These are phyloP conservation scores for Prenolepis imparis DNA, from an alignment of 2,888 invertebrate species.

Conservation along the genomic window DNA sequence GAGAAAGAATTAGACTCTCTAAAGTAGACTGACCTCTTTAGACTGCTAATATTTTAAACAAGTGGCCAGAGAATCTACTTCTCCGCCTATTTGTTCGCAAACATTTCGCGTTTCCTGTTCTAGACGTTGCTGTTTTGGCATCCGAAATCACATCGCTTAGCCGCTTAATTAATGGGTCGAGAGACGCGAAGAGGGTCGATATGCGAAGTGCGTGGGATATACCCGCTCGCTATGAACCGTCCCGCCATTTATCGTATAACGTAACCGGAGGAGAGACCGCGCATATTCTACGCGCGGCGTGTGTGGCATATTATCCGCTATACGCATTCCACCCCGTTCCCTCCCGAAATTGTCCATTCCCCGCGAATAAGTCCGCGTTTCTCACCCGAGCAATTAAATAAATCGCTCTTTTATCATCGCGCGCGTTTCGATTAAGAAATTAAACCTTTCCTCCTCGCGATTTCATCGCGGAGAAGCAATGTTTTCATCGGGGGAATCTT, in stretches of 20 bases:
- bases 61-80: background rate
- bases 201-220: slow-evolving; percentile 40
- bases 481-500: background rate
- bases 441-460: background rate
- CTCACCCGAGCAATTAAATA: background rate
- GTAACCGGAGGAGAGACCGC: slow-evolving; percentile 12
- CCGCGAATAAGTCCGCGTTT: background rate
- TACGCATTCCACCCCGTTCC: slow-evolving; percentile 20
- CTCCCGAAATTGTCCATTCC: slow-evolving; percentile 17
- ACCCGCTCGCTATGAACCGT: slow-evolving; percentile 23
- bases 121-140: background rate
- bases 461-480: background rate
- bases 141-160: slow-evolving; percentile 24
- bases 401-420: background rate
- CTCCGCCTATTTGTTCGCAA: background rate
- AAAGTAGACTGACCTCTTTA: background rate
- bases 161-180: slow-evolving; percentile 40
- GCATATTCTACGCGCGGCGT: slow-evolving; percentile 26
- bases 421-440: background rate
- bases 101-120: background rate
- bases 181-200: slow-evolving; percentile 28
- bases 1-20: background rate
- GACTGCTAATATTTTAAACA: background rate
- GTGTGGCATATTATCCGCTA: slow-evolving; percentile 27
- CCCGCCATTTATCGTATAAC: slow-evolving; percentile 36